Evolutionary conservation across 1,140 invertebrate genomes (phyloP).

Genomic region (Bradysia coprophila): DNA sequence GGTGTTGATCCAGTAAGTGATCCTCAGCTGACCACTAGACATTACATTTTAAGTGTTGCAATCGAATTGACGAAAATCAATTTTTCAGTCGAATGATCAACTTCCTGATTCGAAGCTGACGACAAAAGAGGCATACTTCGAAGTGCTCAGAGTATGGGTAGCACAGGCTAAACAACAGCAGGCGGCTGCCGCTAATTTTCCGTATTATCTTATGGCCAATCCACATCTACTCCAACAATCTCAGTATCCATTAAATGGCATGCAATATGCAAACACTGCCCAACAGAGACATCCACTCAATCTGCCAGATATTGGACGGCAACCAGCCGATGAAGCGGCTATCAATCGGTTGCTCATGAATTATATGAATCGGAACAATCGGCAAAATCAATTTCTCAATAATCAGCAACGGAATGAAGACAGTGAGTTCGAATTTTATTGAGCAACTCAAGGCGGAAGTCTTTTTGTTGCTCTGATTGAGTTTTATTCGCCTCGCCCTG

Average conservation of each 20-base stretch:
- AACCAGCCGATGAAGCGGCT: not conserved
- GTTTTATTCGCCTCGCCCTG: too few relatives aligned
- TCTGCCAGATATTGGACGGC: slow-evolving; percentile 2
- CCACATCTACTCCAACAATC: too few relatives aligned
- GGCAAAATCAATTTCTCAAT: not conserved
- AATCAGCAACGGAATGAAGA: not conserved
- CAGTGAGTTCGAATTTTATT: not conserved
- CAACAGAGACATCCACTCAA: slow-evolving; percentile 10
- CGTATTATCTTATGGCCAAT: slow-evolving; percentile 34
- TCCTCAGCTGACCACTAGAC: too few relatives aligned
- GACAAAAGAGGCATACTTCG: slow-evolving; percentile 32
- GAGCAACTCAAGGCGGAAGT: not conserved
- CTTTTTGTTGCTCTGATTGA: not conserved
- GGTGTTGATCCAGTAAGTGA: too few relatives aligned
- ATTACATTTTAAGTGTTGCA: too few relatives aligned
- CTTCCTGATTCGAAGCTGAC: not conserved
- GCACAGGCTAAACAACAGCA: slow-evolving; percentile 33
- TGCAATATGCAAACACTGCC: slow-evolving; percentile 5
- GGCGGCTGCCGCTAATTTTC: slow-evolving; percentile 31
- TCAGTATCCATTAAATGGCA: slow-evolving; percentile 8
- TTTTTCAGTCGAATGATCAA: not conserved
- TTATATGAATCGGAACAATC: not conserved
- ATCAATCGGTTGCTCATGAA: not conserved
- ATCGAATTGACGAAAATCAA: too few relatives aligned
- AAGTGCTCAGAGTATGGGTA: slow-evolving; percentile 28